Conservation (phyloP, 2,113 vertebrate genomes). For the Diphyllodes magnificus region DNA sequence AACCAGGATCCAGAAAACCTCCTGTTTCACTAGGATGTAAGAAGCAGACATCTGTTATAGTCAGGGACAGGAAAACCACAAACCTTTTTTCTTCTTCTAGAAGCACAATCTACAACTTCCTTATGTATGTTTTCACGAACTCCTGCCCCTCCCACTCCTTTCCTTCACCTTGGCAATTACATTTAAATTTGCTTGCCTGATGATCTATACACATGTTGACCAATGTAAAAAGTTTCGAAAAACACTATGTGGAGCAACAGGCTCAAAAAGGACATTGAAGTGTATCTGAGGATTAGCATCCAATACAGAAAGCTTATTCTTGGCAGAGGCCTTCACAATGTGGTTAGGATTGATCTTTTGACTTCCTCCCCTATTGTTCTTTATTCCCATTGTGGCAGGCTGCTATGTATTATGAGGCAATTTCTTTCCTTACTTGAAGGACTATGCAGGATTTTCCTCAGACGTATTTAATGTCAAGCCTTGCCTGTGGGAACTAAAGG, state of each 20-base stretch:
- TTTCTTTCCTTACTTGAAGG: background rate
- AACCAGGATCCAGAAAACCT: conserved; percentile 16
- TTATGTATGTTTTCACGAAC: background rate
- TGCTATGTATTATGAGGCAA: background rate
- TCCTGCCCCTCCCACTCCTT: background rate
- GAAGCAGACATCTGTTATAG: background rate
- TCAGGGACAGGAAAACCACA: background rate
- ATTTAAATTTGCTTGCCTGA: background rate
- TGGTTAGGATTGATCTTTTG: background rate
- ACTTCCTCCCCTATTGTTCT: background rate
- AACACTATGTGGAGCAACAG: background rate
- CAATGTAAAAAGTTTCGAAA: background rate
- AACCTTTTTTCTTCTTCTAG: background rate
- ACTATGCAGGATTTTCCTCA: background rate
- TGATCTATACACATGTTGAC: background rate
- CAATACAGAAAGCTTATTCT: background rate
- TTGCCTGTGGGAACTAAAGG: background rate
- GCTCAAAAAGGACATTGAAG: background rate
- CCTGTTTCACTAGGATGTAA: background rate
- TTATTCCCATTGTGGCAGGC: background rate
- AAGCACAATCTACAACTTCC: background rate
- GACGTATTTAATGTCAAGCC: background rate
- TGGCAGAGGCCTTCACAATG: background rate
- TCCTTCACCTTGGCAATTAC: background rate
- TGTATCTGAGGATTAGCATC: background rate